phyloP scores from a whole-genome alignment of 2,797 vertebrate species.

The Clangula hyemalis region DNA sequence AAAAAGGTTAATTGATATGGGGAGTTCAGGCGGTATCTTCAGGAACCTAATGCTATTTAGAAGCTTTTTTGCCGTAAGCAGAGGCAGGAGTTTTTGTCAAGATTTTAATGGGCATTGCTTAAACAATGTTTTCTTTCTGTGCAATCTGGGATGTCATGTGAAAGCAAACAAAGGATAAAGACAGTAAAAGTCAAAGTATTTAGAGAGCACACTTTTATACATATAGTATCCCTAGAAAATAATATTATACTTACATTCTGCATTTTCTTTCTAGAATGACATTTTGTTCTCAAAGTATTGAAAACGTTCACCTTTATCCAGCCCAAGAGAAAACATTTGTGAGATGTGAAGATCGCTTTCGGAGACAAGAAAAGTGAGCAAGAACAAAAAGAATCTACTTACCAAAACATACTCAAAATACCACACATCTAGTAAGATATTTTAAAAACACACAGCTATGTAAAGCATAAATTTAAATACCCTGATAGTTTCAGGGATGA shows the following conservation, averaged over 20 bases:
- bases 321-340: slow-evolving; percentile 87
- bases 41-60: background rate
- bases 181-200: background rate
- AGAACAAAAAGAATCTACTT: background rate
- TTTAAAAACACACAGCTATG: background rate
- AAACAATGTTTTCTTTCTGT: background rate
- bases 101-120: background rate
- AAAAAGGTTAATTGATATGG: background rate
- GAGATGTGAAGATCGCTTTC: slow-evolving; percentile 78
- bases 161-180: background rate
- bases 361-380: background rate
- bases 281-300: slow-evolving; percentile 85
- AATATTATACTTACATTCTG: background rate
- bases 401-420: background rate
- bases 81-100: background rate
- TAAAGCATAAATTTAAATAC: background rate
- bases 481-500: background rate
- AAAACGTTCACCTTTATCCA: slow-evolving; percentile 79
- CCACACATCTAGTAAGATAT: background rate
- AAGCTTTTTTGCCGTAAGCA: background rate
- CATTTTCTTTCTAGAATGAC: slow-evolving; percentile 80
- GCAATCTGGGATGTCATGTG: background rate
- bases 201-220: background rate
- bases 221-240: background rate
- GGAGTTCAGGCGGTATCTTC: background rate